Conservation (phyloP, 2,113 vertebrate genomes). For the Varanus komodoensis region DNA sequence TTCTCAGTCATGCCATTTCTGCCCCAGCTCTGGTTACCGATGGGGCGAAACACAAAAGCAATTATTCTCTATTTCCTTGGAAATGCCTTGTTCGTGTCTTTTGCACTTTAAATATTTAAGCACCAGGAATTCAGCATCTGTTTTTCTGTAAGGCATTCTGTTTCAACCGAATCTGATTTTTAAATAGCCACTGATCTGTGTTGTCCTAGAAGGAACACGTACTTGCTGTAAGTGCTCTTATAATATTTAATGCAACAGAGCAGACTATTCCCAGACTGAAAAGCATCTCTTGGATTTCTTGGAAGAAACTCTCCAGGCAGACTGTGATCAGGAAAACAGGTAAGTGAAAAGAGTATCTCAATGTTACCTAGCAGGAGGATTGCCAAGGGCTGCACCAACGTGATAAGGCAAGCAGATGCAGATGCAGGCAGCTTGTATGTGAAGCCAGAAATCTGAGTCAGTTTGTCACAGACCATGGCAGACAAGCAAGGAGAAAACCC, state of each 20-base stretch:
- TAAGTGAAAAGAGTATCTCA: fast-evolving
- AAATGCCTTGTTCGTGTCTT: conserved; percentile 30
- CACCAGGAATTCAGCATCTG: conserved; percentile 48
- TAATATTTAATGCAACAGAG: not conserved
- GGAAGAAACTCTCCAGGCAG: not conserved
- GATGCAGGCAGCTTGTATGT: too few species aligned
- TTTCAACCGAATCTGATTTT: conserved; percentile 20
- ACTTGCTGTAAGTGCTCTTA: not conserved
- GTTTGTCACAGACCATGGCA: not conserved
- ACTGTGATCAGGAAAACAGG: fast-evolving
- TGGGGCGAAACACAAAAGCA: conserved; percentile 42
- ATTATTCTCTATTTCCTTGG: not conserved
- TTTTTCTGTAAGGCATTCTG: conserved; percentile 58
- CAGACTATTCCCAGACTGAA: conserved; percentile 8
- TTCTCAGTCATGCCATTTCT: conserved; percentile 28
- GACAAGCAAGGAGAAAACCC: not conserved
- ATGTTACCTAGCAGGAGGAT: not conserved
- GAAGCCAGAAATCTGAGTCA: not conserved
- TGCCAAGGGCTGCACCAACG: not conserved
- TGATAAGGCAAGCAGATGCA: not conserved
- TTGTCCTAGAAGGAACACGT: not conserved
- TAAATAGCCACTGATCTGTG: conserved; percentile 40
- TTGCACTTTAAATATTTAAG: conserved; percentile 56
- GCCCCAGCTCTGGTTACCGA: conserved; percentile 18
- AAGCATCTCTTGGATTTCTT: not conserved